Evolutionary conservation across 2,797 vertebrate genomes (phyloP), one percentile per base, ranked within the genome.

Genomic region (Sebastes matsubarae): DNA sequence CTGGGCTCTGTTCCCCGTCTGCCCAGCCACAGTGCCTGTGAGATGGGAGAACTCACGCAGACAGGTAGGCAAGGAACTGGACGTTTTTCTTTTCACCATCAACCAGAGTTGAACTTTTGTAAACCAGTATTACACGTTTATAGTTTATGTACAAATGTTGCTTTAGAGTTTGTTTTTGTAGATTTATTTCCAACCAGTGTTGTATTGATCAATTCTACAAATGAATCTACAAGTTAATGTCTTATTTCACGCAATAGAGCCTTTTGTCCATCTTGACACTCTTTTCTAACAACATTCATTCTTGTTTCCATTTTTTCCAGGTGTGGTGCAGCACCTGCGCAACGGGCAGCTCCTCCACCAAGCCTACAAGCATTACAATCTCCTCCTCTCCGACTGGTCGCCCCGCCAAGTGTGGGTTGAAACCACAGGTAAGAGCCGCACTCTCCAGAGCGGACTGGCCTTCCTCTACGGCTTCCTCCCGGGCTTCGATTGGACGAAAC

Each of bases 31-130:
- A 96, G 92, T 5, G 57, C 93, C 59, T 99, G 98, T 72, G 98
- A 99, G 90, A 97, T 97, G 95, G 98, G 98, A 60, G 98, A 99
- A 65, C 97, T 99, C 67, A 99, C 98, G 0, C 98, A 99, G 95
- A 99, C 97, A 94, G 98, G 98, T 99, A 86, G 42, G 84, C 20
- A 18, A 11, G 3, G 5, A 60, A 60, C 8, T 2, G 20, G 50
- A 20, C 1, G 0, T 2, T 46, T 59, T 60, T 38, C 20, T 36
- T 11, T 24, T 58, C 5, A 14, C 30, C 32, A 50, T 16, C 14
- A 46, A 55, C 42, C 18, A 6, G 24, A 72, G 2, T n/a, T 50
- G 4, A 30, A 34, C 42, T n/a, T 34, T 20, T 4, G 10, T 7
- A 24, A 9, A 24, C 52, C 52, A 55, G n/a, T 55, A 46, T 4